Percentiles rank a stretch among this genome's conserved stretches.
Conservation (phyloP, 53 echinoderm and acorn worm genomes). For the Echinometra lucunter region DNA sequence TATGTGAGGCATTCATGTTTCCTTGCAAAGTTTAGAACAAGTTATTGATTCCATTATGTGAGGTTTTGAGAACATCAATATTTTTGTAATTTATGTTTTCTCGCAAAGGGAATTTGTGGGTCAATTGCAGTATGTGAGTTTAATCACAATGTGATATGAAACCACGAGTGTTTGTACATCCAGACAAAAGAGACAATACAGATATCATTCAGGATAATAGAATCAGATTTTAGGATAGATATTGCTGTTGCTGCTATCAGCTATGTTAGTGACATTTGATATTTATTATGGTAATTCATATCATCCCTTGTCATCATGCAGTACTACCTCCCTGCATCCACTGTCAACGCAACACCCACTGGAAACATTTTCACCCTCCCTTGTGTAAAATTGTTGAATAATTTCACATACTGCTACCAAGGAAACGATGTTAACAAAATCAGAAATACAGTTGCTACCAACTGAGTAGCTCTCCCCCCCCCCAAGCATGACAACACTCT, state of each 20-base stretch:
- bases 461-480: background rate
- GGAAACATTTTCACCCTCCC: background rate
- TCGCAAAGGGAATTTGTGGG: constrained; percentile 9
- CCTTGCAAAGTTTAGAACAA: background rate
- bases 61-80: background rate
- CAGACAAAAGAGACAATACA: background rate
- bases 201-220: too few relatives aligned
- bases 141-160: background rate
- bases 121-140: background rate
- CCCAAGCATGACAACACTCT: too few relatives aligned
- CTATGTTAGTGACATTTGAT: background rate
- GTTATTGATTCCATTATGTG: background rate
- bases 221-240: background rate
- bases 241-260: background rate
- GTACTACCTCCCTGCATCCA: background rate
- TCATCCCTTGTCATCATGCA: too few relatives aligned
- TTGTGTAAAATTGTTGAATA: background rate
- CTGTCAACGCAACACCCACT: background rate
- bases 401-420: background rate
- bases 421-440: background rate
- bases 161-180: background rate
- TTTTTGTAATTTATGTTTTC: background rate
- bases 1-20: constrained; percentile 27
- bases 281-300: background rate
- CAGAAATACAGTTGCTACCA: background rate